Conservation (phyloP, 1,140 invertebrate genomes). For the Drosophila insularis region DNA sequence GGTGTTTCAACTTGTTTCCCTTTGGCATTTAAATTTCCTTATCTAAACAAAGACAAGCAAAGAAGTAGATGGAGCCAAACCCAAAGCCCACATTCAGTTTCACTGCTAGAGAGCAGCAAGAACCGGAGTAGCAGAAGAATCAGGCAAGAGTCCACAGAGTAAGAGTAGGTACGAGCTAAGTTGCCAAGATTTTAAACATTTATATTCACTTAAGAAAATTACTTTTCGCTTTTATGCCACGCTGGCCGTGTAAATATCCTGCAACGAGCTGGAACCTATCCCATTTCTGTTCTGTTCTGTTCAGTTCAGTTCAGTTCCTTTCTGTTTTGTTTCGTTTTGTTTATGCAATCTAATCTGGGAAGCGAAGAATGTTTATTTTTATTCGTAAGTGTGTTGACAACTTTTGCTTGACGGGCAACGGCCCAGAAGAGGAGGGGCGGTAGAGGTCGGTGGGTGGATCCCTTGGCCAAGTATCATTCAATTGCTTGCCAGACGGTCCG, state of each 20-base stretch:
- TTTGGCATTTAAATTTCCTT: constrained; percentile 66
- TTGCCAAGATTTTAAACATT: constrained; percentile 71
- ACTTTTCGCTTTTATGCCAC: constrained; percentile 74
- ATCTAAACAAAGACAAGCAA: constrained; percentile 38
- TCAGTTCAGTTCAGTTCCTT: constrained; percentile 34
- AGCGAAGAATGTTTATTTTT: constrained; percentile 17
- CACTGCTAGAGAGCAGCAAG: too few species aligned
- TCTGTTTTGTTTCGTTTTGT: constrained; percentile 55
- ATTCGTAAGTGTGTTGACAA: constrained; percentile 56
- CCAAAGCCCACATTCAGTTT: neutral
- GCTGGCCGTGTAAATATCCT: constrained; percentile 67
- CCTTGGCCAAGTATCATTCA: neutral
- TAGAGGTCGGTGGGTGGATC: neutral
- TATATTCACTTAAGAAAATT: constrained; percentile 80
- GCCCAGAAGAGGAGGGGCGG: neutral
- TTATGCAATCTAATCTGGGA: constrained; percentile 69
- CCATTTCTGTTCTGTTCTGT: constrained; percentile 47
- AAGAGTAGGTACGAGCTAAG: constrained; percentile 10
- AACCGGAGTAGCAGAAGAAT: neutral
- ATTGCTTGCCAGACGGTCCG: neutral
- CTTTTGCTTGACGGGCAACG: constrained; percentile 41
- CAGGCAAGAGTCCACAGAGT: neutral
- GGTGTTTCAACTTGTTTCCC: constrained; percentile 18
- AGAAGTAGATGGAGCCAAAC: neutral
- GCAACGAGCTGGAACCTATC: constrained; percentile 57